Percentiles rank a stretch among this genome's conserved stretches.
Conservation (phyloP, 2,113 vertebrate species). For the Pangasianodon gigas region DNA sequence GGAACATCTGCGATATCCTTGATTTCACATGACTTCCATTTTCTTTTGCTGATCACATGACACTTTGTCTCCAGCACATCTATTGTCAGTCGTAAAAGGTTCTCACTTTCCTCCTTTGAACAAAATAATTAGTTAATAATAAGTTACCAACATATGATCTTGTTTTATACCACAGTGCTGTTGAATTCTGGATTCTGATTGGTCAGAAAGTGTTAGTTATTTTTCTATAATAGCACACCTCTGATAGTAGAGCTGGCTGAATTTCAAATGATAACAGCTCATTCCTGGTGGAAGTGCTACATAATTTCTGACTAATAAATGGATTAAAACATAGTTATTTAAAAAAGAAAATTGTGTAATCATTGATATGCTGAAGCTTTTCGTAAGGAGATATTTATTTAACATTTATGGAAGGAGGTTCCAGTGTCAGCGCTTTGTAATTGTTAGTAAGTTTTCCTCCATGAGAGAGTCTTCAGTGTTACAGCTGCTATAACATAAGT, state of each 20-base stretch:
- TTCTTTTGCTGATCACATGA: conserved; percentile 55
- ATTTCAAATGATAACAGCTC: background rate
- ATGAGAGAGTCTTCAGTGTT: background rate
- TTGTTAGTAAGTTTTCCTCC: background rate
- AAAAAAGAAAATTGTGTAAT: background rate
- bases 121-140: background rate
- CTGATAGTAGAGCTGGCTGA: background rate
- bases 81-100: conserved; percentile 32
- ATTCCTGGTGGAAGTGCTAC: background rate
- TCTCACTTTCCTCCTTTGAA: conserved; percentile 34
- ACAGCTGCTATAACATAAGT: background rate
- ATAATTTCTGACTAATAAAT: background rate
- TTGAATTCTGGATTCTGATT: background rate
- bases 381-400: background rate
- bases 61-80: conserved; percentile 58
- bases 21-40: conserved; percentile 48
- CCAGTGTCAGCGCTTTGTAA: background rate
- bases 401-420: background rate
- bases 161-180: background rate
- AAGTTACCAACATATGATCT: background rate
- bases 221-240: background rate
- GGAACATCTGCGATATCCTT: conserved; percentile 37
- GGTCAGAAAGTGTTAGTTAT: background rate
- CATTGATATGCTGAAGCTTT: background rate
- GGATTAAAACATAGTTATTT: background rate